These are phyloP conservation scores for Sprattus sprattus DNA, from an alignment of 2,113 vertebrate species.

Conservation along the genomic window DNA sequence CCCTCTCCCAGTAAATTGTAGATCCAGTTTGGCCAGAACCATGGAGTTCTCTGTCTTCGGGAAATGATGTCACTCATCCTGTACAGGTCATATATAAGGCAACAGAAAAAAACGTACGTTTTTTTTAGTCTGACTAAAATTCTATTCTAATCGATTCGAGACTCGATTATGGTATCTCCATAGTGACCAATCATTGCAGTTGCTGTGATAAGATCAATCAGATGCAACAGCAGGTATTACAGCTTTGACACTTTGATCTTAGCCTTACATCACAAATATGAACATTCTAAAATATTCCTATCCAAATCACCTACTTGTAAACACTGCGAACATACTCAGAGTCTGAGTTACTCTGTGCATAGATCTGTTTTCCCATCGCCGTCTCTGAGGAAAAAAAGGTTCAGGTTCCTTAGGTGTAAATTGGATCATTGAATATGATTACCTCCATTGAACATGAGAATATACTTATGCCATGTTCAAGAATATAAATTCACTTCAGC, in stretches of 20 bases:
- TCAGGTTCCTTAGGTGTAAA: neutral
- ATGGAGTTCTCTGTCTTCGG: conserved; percentile 75
- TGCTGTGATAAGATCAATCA: too few relatives aligned
- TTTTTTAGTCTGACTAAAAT: too few relatives aligned
- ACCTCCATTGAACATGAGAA: neutral
- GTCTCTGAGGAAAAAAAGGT: conserved; percentile 65
- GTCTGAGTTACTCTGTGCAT: conserved; percentile 71
- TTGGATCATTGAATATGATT: too few relatives aligned
- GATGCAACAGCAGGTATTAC: too few relatives aligned
- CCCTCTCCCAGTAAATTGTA: conserved; percentile 70
- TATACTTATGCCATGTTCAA: neutral
- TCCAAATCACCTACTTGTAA: conserved; percentile 66
- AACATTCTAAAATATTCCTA: too few relatives aligned
- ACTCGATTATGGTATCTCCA: too few relatives aligned
- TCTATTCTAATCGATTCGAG: too few relatives aligned
- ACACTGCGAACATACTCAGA: conserved; percentile 74
- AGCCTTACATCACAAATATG: too few relatives aligned
- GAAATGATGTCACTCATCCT: conserved; percentile 79
- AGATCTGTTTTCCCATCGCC: conserved; percentile 75
- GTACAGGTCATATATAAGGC: neutral
- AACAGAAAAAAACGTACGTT: too few relatives aligned
- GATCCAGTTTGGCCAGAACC: conserved; percentile 75
- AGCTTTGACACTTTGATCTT: too few relatives aligned
- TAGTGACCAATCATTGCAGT: too few relatives aligned
- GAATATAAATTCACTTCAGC: too few relatives aligned